Base-by-base conservation (phyloP, 2,888 invertebrate genomes). In the Ceriagrion tenellum region DNA sequence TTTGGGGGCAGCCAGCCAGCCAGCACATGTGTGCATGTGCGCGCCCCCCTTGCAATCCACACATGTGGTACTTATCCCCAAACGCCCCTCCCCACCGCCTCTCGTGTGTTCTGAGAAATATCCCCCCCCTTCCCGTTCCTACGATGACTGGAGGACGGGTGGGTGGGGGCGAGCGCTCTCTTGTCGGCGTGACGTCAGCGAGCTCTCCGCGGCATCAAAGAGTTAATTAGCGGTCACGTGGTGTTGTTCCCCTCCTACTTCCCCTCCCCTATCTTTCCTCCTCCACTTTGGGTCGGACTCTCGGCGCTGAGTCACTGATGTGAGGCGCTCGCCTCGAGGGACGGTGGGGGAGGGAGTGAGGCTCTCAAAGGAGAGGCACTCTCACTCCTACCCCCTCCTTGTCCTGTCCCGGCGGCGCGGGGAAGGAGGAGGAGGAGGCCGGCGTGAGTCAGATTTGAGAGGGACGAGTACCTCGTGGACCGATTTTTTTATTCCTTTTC, bases 221-320 rank as follows among this genome's bases (percentile, higher is more conserved):
- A 88, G 88, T 88, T 88, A 88, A 88, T 88, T 88, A 88, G 55
- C 23, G 47, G 88, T 88, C 88, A 88, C 88, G 88, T 88, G 88
- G 55, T 88, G 47, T 18, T 16, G 26, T 8, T n/a, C n/a, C n/a
- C n/a, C n/a, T n/a, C n/a, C n/a, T n/a, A n/a, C n/a, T n/a, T n/a
- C 69, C n/a, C 69, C 69, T 8, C 0, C n/a, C 69, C 69, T 13
- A 0, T 13, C 69, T 13, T n/a, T 69, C 69, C n/a, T 6, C n/a
- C 69, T 69, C 69, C 26, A 1, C 59, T 59, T 47, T 47, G 47
- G 47, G 47, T 47, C 47, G 47, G 47, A 47, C 47, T 47, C 59
- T 59, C 59, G 81, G 47, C 47, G 47, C 88, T 88, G 88, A 88
- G 88, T 88, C 88, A 88, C 88, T 13, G 88, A 30, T n/a, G 35